Conservation (phyloP, 2,113 vertebrate species). For the Strix uralensis region DNA sequence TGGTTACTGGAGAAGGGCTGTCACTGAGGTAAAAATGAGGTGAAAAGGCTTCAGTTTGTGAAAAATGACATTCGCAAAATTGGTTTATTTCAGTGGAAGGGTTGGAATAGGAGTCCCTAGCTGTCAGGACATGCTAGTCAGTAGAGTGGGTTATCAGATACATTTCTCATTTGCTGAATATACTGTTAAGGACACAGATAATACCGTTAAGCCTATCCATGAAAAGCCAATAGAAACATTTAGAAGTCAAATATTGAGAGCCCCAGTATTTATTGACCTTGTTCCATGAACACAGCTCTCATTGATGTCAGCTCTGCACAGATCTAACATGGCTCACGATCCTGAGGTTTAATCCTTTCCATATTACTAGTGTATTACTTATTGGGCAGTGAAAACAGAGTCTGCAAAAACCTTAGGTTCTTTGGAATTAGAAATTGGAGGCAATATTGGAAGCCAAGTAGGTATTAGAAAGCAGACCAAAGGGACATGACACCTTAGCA, state of each 20-base stretch:
- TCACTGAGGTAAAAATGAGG: slow-evolving; percentile 50
- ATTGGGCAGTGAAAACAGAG: neutral
- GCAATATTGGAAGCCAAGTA: neutral
- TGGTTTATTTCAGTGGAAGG: slow-evolving; percentile 29
- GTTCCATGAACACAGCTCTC: neutral
- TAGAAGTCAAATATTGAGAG: neutral
- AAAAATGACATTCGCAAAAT: slow-evolving; percentile 64
- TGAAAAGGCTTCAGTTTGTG: slow-evolving; percentile 46
- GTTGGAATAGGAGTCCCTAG: neutral
- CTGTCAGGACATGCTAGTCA: slow-evolving; percentile 42
- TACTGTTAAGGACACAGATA: slow-evolving; percentile 2
- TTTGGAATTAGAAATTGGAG: neutral
- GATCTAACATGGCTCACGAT: neutral
- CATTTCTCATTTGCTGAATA: slow-evolving; percentile 18
- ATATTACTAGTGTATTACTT: neutral
- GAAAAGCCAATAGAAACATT: neutral
- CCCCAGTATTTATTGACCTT: neutral
- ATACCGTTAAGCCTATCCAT: neutral
- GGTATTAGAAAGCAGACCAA: neutral
- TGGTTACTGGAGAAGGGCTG: slow-evolving; percentile 46
- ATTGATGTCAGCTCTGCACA: neutral
- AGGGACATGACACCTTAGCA: neutral
- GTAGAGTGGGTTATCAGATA: neutral
- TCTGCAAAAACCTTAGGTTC: neutral
- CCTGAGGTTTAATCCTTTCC: neutral